Conservation (phyloP, 2,888 invertebrate species). For the Drosophila cognata region DNA sequence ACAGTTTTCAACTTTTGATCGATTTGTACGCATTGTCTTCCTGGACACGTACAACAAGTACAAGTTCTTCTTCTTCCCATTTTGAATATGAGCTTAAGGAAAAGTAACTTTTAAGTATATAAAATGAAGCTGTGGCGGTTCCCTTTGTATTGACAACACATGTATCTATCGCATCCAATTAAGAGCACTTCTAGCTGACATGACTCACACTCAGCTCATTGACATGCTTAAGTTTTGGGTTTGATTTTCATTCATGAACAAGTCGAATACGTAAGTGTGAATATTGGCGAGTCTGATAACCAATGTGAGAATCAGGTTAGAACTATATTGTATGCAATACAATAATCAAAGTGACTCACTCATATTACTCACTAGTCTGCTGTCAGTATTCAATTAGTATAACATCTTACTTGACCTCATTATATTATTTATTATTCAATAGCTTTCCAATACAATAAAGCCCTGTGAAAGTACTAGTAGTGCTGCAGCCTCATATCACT, state of each 20-base stretch:
- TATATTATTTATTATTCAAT: background rate
- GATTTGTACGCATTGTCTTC: constrained; percentile 59
- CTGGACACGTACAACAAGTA: constrained; percentile 57
- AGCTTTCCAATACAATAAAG: background rate
- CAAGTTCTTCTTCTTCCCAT: background rate
- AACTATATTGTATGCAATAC: background rate
- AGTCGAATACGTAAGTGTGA: background rate
- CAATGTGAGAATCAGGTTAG: background rate
- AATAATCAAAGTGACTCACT: background rate
- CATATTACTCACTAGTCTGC: background rate
- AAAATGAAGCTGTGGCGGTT: constrained; percentile 5
- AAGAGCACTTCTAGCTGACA: background rate
- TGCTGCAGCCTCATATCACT: background rate
- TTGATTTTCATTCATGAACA: background rate
- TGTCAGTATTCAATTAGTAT: background rate
- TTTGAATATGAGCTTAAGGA: constrained; percentile 10
- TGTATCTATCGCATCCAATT: background rate
- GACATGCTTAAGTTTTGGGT: background rate
- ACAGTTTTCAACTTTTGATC: constrained; percentile 64
- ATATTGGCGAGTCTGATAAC: background rate
- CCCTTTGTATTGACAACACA: background rate
- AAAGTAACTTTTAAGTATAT: constrained; percentile 25
- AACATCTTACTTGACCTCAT: constrained; percentile 9
- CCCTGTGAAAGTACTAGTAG: background rate
- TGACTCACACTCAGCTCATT: background rate